These are phyloP conservation scores for Cynopterus brachyotis DNA, from an alignment of 2,113 vertebrate genomes.

Conservation along the genomic window DNA sequence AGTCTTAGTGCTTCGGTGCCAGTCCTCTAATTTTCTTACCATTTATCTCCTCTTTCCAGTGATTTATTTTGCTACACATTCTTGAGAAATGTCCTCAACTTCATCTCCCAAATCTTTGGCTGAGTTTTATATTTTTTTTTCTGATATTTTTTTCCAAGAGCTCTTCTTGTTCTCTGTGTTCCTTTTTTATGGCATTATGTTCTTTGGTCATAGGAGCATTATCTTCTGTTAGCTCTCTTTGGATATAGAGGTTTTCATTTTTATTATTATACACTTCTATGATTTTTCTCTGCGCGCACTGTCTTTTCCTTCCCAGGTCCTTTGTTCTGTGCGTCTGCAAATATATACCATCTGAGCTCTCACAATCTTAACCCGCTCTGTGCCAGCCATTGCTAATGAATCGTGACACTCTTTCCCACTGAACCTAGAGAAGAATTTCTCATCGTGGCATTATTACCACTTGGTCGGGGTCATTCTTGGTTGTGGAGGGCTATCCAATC, in stretches of 20 bases:
- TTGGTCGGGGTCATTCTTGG: not conserved
- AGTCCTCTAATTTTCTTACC: not conserved
- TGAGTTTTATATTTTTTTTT: not conserved
- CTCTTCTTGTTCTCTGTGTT: not conserved
- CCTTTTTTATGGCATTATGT: not conserved
- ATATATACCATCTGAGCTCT: not conserved
- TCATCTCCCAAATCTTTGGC: not conserved
- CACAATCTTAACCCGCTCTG: rapidly evolving
- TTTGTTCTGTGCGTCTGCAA: not conserved
- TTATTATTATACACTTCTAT: not conserved
- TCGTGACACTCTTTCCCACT: not conserved
- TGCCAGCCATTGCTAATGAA: not conserved
- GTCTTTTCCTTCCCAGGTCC: not conserved
- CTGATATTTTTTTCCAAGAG: not conserved
- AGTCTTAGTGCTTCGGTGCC: not conserved
- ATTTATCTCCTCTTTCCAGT: not conserved
- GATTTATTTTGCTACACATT: not conserved
- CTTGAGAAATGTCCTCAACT: not conserved
- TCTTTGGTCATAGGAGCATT: not conserved
- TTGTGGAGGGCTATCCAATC: too few relatives aligned
- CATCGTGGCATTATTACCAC: not conserved
- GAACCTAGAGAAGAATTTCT: not conserved
- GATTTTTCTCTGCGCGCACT: not conserved
- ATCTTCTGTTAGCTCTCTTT: not conserved
- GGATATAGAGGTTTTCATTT: not conserved